Base-by-base conservation (phyloP, 1,140 invertebrate species). In the Heliconius congener region DNA sequence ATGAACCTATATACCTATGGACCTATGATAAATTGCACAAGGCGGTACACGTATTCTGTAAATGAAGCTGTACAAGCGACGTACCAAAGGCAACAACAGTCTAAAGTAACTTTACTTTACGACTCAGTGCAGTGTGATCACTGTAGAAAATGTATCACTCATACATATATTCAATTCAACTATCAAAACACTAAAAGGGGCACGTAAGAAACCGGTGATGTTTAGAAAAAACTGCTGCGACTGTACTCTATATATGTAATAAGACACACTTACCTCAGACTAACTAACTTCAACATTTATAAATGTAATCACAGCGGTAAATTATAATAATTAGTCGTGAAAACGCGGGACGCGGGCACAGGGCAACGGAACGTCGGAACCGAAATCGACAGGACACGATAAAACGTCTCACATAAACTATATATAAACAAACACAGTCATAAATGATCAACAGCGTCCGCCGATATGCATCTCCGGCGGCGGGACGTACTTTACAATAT, bases 301-400 rank as follows among this genome's bases (percentile, higher is more conserved):
- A 93, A 91, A 91, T 94, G 91, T 93, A 93, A 94, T 94, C 93
- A 94, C 91, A 93, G 91, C 93, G 88, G 91, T 92, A 93, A 93
- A 94, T 93, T 93, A 94, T 88, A 93, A 90, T 89, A 93, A 90
- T 89, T 88, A 91, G 79, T 89, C 83, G 83, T 89, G 80, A 88
- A 87, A 82, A 87, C 77, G 86, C 83, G 87, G 86, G 91, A 89
- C 87, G 84, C 84, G 88, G 89, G 87, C 87, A 89, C 88, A 86
- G 87, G 89, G 91, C 85, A 85, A 90, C 88, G 88, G 90, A 88
- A 91, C 87, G 88, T 87, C 88, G 85, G 88, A 91, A 93, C 87
- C 84, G 88, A 90, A 89, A 82, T 88, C 80, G 89, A 90, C 86
- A 85, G 84, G 87, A 90, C 90, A 91, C 84, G 87, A 89, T 89